Base-by-base conservation (phyloP, 2,797 vertebrate genomes). In the Lerista edwardsae region DNA sequence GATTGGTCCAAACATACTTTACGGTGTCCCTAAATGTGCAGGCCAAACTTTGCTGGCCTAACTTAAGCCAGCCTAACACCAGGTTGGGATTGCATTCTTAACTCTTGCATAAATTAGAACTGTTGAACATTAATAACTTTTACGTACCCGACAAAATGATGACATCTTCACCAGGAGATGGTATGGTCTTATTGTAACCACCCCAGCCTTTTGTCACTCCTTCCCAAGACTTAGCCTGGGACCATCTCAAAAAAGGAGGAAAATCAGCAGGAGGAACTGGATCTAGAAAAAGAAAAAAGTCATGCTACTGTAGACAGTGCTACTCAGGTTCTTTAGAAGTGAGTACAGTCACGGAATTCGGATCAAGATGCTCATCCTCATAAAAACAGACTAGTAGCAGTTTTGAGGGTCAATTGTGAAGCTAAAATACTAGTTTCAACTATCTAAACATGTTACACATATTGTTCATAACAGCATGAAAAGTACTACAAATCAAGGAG, bases 121-220 rank as follows among this genome's bases (percentile, higher is more conserved):
- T 36, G 3, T 21, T 59, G 4, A 57, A 59, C 15, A 59, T 55
- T 34, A 57, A 55, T 47, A 80, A 39, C 25, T n/a, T 19, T 79
- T 88, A 87, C 95, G 79, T 91, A 96, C 96, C 94, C 79, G 96
- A 95, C 89, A 96, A 90, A 90, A 96, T 93, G 86, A 96, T 89
- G 79, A 96, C 90, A 0, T 97, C 95, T 83, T 96, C 94, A 47
- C 95, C 96, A 39, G 94, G 79, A 9, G 92, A 89, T 34, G 96
- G 96, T 57, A 93, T 44, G 12, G 81, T 88, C 25, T 80, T 2
- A 0, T 68, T 91, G 89, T 84, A 83, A 89, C 96, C 95, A 67
- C 94, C 94, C 96, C 96, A 97, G 6, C 94, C 95, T 65, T 93
- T 73, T 57, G 64, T 92, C 82, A 95, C 85, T 1, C 78, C 93